A percentile compares a stretch with the other conserved stretches of the same genome.
phyloP scores from a whole-genome alignment of 2,888 invertebrate species.

The Hirtodrosophila confusa region DNA sequence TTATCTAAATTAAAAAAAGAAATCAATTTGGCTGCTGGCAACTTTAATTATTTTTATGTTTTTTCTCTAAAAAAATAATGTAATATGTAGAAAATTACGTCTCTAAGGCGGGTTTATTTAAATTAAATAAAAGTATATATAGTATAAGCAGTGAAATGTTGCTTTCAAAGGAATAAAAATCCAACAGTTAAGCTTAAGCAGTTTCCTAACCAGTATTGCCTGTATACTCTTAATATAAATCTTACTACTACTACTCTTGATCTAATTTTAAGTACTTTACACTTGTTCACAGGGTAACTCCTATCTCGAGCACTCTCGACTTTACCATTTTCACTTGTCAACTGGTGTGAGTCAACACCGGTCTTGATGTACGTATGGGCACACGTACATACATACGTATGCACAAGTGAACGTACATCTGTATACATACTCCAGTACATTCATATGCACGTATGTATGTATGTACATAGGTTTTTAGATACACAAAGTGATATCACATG shows the following conservation, averaged over 20 bases:
- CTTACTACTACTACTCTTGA: neutral
- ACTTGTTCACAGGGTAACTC: neutral
- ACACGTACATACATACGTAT: conserved; percentile 4
- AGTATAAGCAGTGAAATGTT: no score
- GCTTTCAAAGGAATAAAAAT: no score
- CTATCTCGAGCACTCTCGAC: neutral
- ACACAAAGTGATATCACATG: conserved; percentile 40
- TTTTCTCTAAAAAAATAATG: no score
- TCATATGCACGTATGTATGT: conserved; percentile 4
- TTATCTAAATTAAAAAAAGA: conserved; percentile 86
- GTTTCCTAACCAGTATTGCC: no score
- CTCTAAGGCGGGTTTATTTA: no score
- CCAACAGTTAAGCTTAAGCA: no score
- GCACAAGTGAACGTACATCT: neutral
- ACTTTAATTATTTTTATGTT: no score
- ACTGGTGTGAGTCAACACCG: neutral
- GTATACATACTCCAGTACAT: neutral
- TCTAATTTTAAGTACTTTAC: neutral
- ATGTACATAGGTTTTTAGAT: neutral
- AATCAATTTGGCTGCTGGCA: neutral
- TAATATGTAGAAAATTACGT: no score
- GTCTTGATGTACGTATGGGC: neutral
- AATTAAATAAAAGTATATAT: no score
- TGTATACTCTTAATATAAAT: no score
- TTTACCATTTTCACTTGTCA: neutral